Conservation (phyloP, 2,888 invertebrate genomes). For the Drosophila mimica region DNA sequence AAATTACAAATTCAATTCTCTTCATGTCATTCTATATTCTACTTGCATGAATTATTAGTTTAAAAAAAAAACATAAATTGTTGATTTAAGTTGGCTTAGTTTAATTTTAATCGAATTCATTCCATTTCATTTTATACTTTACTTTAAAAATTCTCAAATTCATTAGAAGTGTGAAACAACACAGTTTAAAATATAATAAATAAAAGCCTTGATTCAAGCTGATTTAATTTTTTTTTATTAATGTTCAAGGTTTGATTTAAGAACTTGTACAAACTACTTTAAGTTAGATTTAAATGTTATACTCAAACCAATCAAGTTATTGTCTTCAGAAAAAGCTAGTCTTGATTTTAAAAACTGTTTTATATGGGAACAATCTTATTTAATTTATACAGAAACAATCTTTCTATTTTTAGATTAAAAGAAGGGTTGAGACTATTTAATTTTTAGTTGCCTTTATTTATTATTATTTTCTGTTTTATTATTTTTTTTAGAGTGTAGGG, state of each 20-base stretch:
- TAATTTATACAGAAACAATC: not conserved
- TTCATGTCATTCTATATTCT: not conserved
- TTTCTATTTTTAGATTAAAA: not conserved
- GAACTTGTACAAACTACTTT: not conserved
- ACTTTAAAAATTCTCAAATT: not conserved
- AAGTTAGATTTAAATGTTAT: not conserved
- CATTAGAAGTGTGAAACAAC: too few relatives aligned
- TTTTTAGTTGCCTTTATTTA: not conserved
- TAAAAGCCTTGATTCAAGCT: not conserved
- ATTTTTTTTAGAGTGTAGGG: constrained; percentile 4
- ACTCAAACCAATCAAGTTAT: not conserved
- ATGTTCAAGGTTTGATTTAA: not conserved
- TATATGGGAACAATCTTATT: not conserved
- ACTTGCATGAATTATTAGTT: not conserved
- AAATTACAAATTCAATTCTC: not conserved
- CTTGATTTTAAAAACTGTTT: not conserved
- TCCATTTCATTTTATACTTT: not conserved
- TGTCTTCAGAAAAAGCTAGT: not conserved
- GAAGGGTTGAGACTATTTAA: not conserved
- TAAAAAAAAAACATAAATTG: not conserved
- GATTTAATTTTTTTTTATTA: not conserved
- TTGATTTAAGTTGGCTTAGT: not conserved
- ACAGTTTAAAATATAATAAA: not conserved
- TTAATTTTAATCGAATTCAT: too few relatives aligned
- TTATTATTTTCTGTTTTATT: not conserved